Conservation (phyloP, 2,888 invertebrate genomes). For the Lysandra bellargus region DNA sequence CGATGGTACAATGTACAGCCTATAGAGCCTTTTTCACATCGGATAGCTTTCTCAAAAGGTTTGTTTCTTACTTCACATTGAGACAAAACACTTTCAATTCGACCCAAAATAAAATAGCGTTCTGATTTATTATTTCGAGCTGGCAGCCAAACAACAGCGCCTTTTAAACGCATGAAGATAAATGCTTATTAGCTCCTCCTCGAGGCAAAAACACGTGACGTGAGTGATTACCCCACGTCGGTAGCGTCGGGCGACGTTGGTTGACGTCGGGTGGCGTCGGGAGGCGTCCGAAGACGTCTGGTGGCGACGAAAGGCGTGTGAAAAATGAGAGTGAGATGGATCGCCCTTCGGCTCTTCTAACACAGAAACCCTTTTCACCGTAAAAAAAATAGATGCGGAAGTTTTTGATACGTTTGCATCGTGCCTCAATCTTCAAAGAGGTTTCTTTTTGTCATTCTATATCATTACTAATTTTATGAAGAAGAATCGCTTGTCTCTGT, state of each 20-base stretch:
- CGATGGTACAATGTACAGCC: no score
- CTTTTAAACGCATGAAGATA: constrained; percentile 14
- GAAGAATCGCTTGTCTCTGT: no score
- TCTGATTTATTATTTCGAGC: background rate
- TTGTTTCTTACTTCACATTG: no score
- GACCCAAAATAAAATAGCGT: background rate
- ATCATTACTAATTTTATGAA: no score
- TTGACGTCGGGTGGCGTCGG: background rate
- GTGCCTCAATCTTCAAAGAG: background rate
- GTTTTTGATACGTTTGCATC: background rate
- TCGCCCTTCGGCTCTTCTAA: background rate
- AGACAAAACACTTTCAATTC: no score
- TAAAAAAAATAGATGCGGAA: background rate
- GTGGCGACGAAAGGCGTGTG: background rate
- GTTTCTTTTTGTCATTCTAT: background rate
- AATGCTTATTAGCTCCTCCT: background rate
- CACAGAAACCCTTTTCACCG: constrained; percentile 32
- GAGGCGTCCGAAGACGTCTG: background rate
- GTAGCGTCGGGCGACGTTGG: background rate
- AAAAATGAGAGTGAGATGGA: constrained; percentile 29
- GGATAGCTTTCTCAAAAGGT: no score
- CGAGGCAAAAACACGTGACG: constrained; percentile 2
- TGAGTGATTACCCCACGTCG: constrained; percentile 1
- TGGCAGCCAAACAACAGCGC: background rate
- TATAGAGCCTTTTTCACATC: no score